Evolutionary conservation across 1,140 invertebrate genomes (phyloP).

Genomic region (Solen grandis): DNA sequence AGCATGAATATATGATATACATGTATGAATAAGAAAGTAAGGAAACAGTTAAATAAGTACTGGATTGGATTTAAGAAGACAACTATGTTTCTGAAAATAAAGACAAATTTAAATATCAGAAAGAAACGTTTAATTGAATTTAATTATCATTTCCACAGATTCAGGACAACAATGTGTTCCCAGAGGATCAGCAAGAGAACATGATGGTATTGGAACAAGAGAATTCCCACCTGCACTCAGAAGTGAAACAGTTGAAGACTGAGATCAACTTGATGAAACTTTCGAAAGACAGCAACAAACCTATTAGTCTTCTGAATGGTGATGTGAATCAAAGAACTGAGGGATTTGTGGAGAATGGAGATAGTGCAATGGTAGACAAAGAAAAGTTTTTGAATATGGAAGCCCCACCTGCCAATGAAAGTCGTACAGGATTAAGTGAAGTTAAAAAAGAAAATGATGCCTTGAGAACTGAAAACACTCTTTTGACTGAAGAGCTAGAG

Average conservation of each 20-base stretch:
- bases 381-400: not conserved
- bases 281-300: not conserved
- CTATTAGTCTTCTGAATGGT: not conserved
- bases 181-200: conserved; percentile 39
- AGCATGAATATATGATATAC: too few species aligned
- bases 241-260: conserved; percentile 42
- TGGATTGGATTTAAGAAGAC: too few species aligned
- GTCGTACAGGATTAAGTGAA: conserved; percentile 20
- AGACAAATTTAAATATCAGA: too few species aligned
- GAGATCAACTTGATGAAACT: conserved; percentile 19
- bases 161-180: conserved; percentile 45
- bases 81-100: too few species aligned
- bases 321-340: not conserved
- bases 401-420: conserved; percentile 2
- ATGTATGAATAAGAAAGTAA: too few species aligned
- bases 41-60: too few species aligned
- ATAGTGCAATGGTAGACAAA: conserved; percentile 19
- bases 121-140: too few species aligned
- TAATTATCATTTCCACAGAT: too few species aligned
- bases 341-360: not conserved
- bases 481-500: conserved; percentile 59
- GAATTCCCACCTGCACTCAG: conserved; percentile 37
- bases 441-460: conserved; percentile 40
- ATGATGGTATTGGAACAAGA: conserved; percentile 31
- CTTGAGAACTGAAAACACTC: conserved; percentile 34